Percentiles rank a stretch among this genome's conserved stretches.
These are phyloP conservation scores for Herpetotheres cachinnans DNA, from an alignment of 2,113 vertebrate genomes.

Conservation along the genomic window DNA sequence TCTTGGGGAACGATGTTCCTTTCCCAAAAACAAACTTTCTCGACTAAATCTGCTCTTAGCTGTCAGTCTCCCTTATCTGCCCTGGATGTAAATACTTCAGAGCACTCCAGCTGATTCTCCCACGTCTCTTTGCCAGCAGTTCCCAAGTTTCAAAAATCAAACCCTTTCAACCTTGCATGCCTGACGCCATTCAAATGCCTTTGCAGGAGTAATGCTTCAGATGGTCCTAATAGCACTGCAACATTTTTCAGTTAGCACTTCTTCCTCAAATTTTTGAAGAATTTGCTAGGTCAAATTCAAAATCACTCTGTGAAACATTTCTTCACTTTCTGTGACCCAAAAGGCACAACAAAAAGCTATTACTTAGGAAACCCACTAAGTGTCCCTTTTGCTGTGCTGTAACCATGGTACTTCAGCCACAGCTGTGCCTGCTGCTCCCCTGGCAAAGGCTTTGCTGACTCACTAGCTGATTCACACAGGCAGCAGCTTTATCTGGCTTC, in stretches of 20 bases:
- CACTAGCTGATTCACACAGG: conserved; percentile 56
- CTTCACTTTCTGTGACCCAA: background rate
- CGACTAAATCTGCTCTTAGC: background rate
- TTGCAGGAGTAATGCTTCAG: background rate
- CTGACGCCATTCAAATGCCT: background rate
- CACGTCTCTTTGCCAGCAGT: background rate
- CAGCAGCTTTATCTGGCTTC: conserved; percentile 61
- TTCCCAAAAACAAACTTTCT: background rate
- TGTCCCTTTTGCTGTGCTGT: conserved; percentile 46
- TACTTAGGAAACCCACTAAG: conserved; percentile 43
- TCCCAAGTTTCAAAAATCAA: background rate
- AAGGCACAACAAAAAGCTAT: background rate
- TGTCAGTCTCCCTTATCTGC: background rate
- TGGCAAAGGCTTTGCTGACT: conserved; percentile 54
- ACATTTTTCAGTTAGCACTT: background rate
- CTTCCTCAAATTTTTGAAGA: background rate
- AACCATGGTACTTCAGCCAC: conserved; percentile 53
- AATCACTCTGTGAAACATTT: background rate
- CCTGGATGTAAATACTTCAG: background rate
- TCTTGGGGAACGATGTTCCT: background rate
- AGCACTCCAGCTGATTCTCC: background rate
- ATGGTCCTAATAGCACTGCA: background rate
- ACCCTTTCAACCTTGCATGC: background rate
- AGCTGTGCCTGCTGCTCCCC: conserved; percentile 57
- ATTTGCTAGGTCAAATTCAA: background rate